Evolutionary conservation across 2,113 vertebrate species (phyloP).

Genomic region (Stictonetta naevosa): DNA sequence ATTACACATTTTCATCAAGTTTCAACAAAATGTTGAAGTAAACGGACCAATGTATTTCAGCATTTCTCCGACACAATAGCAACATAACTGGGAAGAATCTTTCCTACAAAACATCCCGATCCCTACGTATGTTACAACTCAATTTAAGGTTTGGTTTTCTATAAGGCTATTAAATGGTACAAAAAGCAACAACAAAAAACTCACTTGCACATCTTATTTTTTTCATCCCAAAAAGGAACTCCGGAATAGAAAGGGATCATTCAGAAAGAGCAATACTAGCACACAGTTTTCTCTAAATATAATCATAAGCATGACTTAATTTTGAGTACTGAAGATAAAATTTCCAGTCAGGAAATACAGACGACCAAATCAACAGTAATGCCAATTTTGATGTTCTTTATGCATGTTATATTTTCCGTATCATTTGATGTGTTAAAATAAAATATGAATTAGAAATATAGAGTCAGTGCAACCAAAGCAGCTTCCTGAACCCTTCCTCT

Average conservation of each 20-base stretch:
- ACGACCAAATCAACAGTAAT: not conserved
- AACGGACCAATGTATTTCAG: not conserved
- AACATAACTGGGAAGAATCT: not conserved
- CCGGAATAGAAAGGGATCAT: not conserved
- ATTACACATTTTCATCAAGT: conserved; percentile 6
- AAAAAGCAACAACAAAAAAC: not conserved
- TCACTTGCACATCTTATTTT: not conserved
- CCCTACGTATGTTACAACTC: not conserved
- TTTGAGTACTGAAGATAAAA: not conserved
- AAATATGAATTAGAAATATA: conserved; percentile 36
- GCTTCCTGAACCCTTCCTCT: not conserved
- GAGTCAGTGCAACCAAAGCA: not conserved
- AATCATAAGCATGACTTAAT: not conserved
- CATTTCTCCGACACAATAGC: not conserved
- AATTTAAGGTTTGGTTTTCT: not conserved
- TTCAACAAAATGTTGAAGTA: not conserved
- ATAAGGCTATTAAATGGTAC: not conserved
- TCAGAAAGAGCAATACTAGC: not conserved
- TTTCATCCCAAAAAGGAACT: not conserved
- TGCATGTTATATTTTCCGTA: not conserved
- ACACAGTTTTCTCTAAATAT: not conserved
- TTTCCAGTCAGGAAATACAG: not conserved
- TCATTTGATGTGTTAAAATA: conserved; percentile 19
- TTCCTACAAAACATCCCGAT: not conserved
- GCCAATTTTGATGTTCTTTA: not conserved